A percentile compares a stretch with the other conserved stretches of the same genome.
These are phyloP conservation scores for Halocynthia aurantium DNA, from an alignment of 23 tunicate genomes.

Conservation along the genomic window DNA sequence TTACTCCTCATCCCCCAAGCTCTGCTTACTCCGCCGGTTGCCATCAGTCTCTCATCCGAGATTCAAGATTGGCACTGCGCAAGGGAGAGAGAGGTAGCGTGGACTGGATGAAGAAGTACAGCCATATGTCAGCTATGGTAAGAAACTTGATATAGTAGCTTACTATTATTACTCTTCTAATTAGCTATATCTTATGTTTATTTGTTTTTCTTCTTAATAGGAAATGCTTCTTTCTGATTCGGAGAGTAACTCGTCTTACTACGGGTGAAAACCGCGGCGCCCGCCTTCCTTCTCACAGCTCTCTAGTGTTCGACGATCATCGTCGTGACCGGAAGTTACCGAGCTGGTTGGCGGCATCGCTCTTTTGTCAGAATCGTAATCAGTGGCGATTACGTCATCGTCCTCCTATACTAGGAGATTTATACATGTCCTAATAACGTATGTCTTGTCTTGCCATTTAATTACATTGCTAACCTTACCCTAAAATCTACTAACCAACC, in stretches of 20 bases:
- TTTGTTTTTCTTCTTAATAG: conserved; percentile 40
- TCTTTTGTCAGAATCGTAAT: conserved; percentile 95
- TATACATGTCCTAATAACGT: not conserved
- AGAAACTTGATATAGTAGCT: conserved; percentile 17
- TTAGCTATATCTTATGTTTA: not conserved
- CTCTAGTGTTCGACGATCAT: not conserved
- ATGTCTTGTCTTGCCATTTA: conserved; percentile 8
- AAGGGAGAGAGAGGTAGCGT: conserved; percentile 16
- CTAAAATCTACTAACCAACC: not conserved
- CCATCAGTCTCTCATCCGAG: conserved; percentile 12
- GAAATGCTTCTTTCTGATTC: conserved; percentile 90
- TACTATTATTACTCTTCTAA: not conserved
- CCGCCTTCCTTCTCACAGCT: conserved; percentile 33
- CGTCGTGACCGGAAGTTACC: not conserved
- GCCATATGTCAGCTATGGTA: conserved; percentile 89
- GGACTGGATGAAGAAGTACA: conserved; percentile 89
- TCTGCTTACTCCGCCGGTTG: conserved; percentile 59
- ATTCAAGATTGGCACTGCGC: not conserved
- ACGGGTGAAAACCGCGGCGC: conserved; percentile 64
- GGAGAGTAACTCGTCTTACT: conserved; percentile 60
- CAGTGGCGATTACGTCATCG: conserved; percentile 68
- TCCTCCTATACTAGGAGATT: conserved; percentile 85
- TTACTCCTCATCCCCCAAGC: conserved; percentile 68
- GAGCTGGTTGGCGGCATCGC: conserved; percentile 43
- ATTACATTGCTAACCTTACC: not conserved